Evolutionary conservation across 1,140 invertebrate genomes (phyloP), one percentile per base, ranked within the genome.

Genomic region (Solenopsis fugax): DNA sequence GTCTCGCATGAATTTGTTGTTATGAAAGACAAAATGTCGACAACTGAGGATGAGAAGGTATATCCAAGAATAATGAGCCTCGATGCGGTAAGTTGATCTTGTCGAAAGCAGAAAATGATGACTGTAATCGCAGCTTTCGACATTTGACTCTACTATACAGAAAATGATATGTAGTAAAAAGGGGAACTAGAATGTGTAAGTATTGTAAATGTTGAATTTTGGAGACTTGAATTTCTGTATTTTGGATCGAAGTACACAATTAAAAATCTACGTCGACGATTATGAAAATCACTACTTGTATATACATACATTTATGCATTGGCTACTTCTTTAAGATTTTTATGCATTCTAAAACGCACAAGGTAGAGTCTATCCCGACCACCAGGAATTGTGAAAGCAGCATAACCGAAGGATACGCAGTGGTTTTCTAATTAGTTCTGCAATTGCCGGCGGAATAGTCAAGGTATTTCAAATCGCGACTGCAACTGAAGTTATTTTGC

Each of bases 391-490:
- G 65, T 34, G 60, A 80, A 80, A 80, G 60, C 45, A 37, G n/a
- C 9, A 52, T 64, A 1, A 29, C 45, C 29, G 58, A 62, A n/a
- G 24, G 12, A 62, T 64, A 37, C 29, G 21, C 13, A 24, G 24
- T n/a, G 45, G 18, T 65, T 41, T 52, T 78, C 12, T 65, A 78
- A 78, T 65, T 50, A 16, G 21, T 10, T 16, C n/a, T 13, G 18
- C 65, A 64, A 78, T 54, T 37, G 60, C 2, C 45, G 41, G 37
- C 45, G 56, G 56, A 52, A 54, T 52, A 48, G 12, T 48, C 54
- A 77, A 64, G 58, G 12, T 65, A 65, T 67, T 85, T 85, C 80
- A 78, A 18, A 50, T 37, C 48, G 78, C 85, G 45, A 75, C 65
- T 52, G 65, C 37, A 29, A 29, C 0, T 29, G 2, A 64, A 75